Conservation (phyloP, 37 sponge, comb jelly and placozoan species). For the Spongilla lacustris region DNA sequence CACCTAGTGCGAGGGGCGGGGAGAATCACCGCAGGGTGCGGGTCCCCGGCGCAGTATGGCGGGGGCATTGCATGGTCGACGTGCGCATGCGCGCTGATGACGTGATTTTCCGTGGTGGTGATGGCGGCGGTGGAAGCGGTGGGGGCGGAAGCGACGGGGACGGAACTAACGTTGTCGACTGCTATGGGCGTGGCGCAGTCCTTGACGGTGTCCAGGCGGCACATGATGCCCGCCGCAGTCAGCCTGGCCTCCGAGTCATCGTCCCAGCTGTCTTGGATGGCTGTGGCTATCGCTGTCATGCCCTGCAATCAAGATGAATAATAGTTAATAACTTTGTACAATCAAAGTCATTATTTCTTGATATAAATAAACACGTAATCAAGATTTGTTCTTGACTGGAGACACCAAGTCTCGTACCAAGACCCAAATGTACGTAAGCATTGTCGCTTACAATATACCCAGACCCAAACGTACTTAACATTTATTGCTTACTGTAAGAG, state of each 20-base stretch:
- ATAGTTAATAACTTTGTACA: not conserved
- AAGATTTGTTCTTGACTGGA: too few species aligned
- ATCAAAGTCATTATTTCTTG: too few species aligned
- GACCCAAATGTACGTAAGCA: too few species aligned
- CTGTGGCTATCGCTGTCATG: not conserved
- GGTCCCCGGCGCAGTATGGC: not conserved
- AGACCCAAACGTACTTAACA: too few species aligned
- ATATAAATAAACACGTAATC: too few species aligned
- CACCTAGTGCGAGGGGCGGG: not conserved
- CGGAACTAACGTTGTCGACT: not conserved
- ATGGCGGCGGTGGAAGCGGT: not conserved
- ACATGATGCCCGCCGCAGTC: conserved; percentile 47
- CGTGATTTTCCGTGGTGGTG: not conserved
- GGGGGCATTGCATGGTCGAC: not conserved
- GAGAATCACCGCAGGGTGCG: not conserved
- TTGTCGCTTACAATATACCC: too few species aligned
- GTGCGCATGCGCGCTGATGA: not conserved
- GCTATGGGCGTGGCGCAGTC: too few species aligned
- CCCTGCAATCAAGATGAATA: not conserved
- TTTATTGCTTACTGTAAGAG: too few species aligned
- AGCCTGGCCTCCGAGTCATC: conserved; percentile 82
- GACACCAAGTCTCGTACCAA: too few species aligned
- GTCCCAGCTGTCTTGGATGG: conserved; percentile 64
- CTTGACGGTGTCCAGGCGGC: not conserved
- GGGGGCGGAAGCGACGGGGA: not conserved